Conservation (phyloP, 2,113 vertebrate genomes). For the Pedetes capensis region DNA sequence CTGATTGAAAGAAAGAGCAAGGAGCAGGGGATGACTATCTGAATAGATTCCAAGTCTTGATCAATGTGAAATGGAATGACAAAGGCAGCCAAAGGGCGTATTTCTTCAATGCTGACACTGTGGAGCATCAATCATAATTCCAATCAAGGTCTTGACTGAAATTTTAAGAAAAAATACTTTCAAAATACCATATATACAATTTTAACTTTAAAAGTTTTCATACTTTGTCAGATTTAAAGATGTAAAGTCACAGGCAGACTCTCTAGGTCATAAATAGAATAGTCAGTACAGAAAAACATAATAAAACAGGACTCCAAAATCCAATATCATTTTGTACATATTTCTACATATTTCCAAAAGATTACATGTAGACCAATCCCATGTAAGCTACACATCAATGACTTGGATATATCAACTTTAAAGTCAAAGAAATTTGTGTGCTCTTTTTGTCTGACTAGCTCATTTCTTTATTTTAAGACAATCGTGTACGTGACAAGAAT, state of each 20-base stretch:
- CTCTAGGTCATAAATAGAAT: neutral
- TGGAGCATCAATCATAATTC: neutral
- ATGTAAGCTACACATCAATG: neutral
- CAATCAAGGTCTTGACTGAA: neutral
- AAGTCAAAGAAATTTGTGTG: neutral
- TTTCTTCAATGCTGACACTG: neutral
- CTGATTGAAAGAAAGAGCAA: neutral
- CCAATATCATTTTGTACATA: neutral
- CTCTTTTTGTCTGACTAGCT: neutral
- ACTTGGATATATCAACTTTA: neutral
- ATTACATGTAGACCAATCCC: neutral
- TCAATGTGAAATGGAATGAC: neutral
- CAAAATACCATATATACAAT: neutral
- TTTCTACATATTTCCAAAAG: neutral
- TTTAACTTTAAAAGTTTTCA: neutral
- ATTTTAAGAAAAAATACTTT: neutral
- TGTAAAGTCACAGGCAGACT: neutral
- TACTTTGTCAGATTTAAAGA: neutral
- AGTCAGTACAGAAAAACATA: neutral
- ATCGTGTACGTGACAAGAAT: neutral
- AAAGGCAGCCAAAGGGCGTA: neutral
- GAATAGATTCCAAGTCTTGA: neutral
- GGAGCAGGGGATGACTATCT: neutral
- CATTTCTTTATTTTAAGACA: constrained; percentile 20
- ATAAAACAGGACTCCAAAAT: neutral